phyloP scores from a whole-genome alignment of 2,113 vertebrate species.

The Solenodon paradoxus region DNA sequence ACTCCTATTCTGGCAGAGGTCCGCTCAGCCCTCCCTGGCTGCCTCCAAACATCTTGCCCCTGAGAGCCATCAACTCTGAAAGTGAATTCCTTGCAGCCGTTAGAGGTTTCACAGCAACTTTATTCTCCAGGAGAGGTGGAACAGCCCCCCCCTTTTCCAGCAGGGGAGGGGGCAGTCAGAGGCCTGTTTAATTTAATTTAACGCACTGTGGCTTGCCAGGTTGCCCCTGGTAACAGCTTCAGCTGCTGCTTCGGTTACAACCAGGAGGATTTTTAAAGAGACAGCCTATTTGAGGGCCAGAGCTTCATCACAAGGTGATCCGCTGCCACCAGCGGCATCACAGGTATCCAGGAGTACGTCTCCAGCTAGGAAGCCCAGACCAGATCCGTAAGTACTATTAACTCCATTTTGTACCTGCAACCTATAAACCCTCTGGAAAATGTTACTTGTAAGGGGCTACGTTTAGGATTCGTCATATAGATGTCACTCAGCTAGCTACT shows the following conservation, averaged over 20 bases:
- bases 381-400: neutral
- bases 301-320: neutral
- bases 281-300: constrained; percentile 6
- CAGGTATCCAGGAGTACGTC: neutral
- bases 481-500: neutral
- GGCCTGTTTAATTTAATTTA: constrained; percentile 73
- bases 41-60: neutral
- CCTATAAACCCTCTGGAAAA: neutral
- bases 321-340: neutral
- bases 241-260: constrained; percentile 38
- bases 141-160: neutral
- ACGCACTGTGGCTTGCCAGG: constrained; percentile 49
- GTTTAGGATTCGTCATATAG: neutral
- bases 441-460: neutral
- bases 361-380: neutral
- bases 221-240: constrained; percentile 72
- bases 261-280: constrained; percentile 69
- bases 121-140: constrained; percentile 25
- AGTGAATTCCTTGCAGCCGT: neutral
- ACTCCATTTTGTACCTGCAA: neutral
- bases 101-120: constrained; percentile 27
- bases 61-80: constrained; percentile 17
- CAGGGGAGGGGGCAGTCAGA: constrained; percentile 38
- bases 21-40: neutral
- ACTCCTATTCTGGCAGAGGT: neutral